Evolutionary conservation across 2,113 vertebrate genomes (phyloP), one percentile per base, ranked within the genome.

Genomic region (Alligator sinensis): DNA sequence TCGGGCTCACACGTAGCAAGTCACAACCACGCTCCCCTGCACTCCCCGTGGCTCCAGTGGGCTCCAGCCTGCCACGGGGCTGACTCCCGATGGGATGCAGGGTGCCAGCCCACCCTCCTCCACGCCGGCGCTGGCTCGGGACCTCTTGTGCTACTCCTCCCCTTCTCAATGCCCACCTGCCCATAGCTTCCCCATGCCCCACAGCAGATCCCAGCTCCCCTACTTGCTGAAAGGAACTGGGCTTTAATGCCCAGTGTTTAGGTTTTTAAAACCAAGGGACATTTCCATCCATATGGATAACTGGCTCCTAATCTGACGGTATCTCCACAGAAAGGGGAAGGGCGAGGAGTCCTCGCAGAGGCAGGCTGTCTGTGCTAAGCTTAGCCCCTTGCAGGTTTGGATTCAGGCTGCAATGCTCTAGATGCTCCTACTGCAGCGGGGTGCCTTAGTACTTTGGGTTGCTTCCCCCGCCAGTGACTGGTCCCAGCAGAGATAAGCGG

Each of bases 171-270:
- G 95, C 95, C 88, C 0, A 4, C 84, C 76, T 88, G 92, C 95
- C 94, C 0, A 1, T 80, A 94, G 90, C 96, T 91, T 96, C 95
- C 90, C 91, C 87, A 59, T 89, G 84, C 89, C 38, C 87, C 91
- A 89, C 90, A 83, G 86, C 9, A 0, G 83, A 90, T 88, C 88
- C 86, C 86, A 84, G 91, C 78, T 96, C 80, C 94, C 95, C 96
- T 93, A 82, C 89, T 89, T 94, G 81, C 85, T 76, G 83, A 91
- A 88, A 58, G 70, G 92, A 96, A 96, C 96, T 93, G 93, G 91
- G 84, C 96, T 96, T 95, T 94, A 95, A 96, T 94, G 76, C 92
- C 34, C 34, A 34, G 34, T 34, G 34, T 34, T 34, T 4, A 34
- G 34, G 47, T 47, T 47, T 47, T 47, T 47, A 47, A 88, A 93